Evolutionary conservation across 1,140 invertebrate species (phyloP), one percentile per base, ranked within the genome.

Genomic region (Epicauta chinensis): DNA sequence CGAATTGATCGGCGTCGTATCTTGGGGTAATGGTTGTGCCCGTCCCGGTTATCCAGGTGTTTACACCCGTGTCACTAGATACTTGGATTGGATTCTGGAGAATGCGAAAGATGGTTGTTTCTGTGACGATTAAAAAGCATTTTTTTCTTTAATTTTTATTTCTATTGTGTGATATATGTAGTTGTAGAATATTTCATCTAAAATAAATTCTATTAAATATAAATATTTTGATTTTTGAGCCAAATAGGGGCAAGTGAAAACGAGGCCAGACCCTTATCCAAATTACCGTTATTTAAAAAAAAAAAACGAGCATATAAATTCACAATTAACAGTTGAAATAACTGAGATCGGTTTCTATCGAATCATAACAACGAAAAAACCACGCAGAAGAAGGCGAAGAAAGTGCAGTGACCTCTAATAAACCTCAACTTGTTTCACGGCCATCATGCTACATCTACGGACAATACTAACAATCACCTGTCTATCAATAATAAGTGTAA

Each of bases 11-110:
- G 87, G 87, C 80, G 50, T 75, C n/a, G 72, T 75, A 3, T 75
- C 71, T 4, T 74, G 70, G 71, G 72, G 71, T 1, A 70, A 71
- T 63, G 82, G 84, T 7, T 91, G 87, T 68, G 87, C 83, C 0
- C 69, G 84, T 41, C 75, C 80, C 0, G 81, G 81, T 0, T 86
- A 82, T 68, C 87, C 87, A 0, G 87, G 89, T 0, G 86, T 92
- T 0, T 91, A 91, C 68, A 88, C 87, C 0, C 75, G 87, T 39
- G 80, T 91, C 2, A 83, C 83, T 2, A 78, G 79, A 54, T 90
- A 86, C 67, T 66, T 87, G 1, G 73, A 81, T 55, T 92, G 88
- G 88, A 90, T 92, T 46, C 66, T 73, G 58, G 78, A 82, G 54
- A 82, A 87, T 62, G 81, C 83, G n/a, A 70, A 73, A 58, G 84